Conservation (phyloP, 2,113 vertebrate genomes). For the Salminus brasiliensis region DNA sequence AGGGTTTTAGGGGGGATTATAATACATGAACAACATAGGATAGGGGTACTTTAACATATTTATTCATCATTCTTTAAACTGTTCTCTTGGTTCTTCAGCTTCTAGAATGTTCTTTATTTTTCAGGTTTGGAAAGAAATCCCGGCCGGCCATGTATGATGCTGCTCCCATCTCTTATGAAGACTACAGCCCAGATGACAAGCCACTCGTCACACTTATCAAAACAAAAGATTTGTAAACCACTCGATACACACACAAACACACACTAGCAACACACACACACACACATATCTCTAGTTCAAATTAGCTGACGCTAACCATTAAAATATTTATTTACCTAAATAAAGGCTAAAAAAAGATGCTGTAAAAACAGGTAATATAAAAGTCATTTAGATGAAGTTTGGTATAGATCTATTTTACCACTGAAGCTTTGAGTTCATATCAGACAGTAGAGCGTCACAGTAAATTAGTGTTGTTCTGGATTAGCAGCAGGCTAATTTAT, state of each 20-base stretch:
- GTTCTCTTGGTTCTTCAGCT: neutral
- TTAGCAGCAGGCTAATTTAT: slow-evolving; percentile 15
- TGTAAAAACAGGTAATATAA: slow-evolving; percentile 50
- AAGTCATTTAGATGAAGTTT: slow-evolving; percentile 56
- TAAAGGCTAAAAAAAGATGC: slow-evolving; percentile 54
- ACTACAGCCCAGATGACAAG: slow-evolving; percentile 97
- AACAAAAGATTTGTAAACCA: slow-evolving; percentile 97
- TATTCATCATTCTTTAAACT: no score
- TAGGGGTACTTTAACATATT: no score
- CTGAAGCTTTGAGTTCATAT: slow-evolving; percentile 67
- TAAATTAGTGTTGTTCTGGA: slow-evolving; percentile 22
- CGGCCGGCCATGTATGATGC: slow-evolving; percentile 97
- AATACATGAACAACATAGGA: no score
- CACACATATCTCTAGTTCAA: slow-evolving; percentile 45
- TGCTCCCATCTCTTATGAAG: slow-evolving; percentile 94
- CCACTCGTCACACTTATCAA: slow-evolving; percentile 98
- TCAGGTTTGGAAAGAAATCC: slow-evolving; percentile 97
- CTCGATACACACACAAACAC: neutral
- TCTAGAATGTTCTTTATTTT: slow-evolving; percentile 25
- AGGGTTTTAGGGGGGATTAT: no score
- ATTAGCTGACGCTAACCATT: slow-evolving; percentile 41
- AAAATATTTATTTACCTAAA: slow-evolving; percentile 63
- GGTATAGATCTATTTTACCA: slow-evolving; percentile 72
- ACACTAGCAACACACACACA: slow-evolving; percentile 19
- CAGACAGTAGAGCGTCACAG: slow-evolving; percentile 40